Conservation (phyloP, 2,888 invertebrate genomes). For the Pseudococcus longispinus region DNA sequence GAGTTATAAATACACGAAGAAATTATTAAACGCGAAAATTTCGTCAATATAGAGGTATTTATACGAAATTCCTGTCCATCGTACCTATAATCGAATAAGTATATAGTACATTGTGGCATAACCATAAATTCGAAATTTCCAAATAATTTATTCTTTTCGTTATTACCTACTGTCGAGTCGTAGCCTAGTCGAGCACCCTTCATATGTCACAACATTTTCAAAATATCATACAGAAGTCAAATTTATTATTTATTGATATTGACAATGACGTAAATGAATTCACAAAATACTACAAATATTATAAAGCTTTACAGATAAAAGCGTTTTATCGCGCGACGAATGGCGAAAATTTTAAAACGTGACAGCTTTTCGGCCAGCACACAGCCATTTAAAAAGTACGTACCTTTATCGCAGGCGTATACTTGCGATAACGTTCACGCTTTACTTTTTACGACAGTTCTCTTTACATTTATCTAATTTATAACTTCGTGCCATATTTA, state of each 20-base stretch:
- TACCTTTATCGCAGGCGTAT: background rate
- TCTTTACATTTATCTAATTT: conserved; percentile 21
- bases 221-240: conserved; percentile 38
- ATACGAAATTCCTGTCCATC: background rate
- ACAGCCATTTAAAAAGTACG: conserved; percentile 11
- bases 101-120: background rate
- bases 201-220: conserved; percentile 17
- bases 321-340: background rate
- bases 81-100: background rate
- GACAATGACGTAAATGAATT: conserved; percentile 43
- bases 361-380: conserved; percentile 23
- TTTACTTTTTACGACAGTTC: conserved; percentile 37
- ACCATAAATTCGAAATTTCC: background rate
- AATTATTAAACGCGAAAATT: too few relatives aligned
- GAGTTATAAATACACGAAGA: too few relatives aligned
- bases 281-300: background rate
- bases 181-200: background rate
- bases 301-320: conserved; percentile 25
- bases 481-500: conserved; percentile 19
- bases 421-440: conserved; percentile 18
- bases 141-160: conserved; percentile 27
- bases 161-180: background rate
- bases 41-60: background rate
- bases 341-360: conserved; percentile 14
- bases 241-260: conserved; percentile 46